These are phyloP conservation scores for Nesidiocoris tenuis DNA, from an alignment of 2,888 invertebrate genomes.

Conservation along the genomic window DNA sequence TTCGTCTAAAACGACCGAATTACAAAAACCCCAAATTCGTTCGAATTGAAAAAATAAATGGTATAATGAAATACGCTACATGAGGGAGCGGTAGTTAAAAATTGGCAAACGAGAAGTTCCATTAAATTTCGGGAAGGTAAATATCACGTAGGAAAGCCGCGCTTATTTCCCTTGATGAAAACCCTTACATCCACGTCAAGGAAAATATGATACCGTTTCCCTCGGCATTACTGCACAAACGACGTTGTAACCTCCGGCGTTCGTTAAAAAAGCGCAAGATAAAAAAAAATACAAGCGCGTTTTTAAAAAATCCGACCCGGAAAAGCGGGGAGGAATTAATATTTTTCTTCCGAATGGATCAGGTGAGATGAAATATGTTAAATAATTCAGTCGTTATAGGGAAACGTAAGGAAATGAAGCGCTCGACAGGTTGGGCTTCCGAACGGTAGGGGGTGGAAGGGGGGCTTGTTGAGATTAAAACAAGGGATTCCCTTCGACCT, in stretches of 20 bases:
- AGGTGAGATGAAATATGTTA: neutral
- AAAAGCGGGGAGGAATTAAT: neutral
- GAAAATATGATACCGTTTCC: too few relatives aligned
- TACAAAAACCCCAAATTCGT: too few relatives aligned
- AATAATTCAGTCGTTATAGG: neutral
- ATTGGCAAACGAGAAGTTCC: too few relatives aligned
- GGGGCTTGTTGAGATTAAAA: slow-evolving; percentile 37
- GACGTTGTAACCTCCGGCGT: neutral
- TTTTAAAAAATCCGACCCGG: neutral
- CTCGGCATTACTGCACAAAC: too few relatives aligned
- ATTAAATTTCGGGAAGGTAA: too few relatives aligned
- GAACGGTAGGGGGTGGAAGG: neutral
- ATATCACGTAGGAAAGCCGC: too few relatives aligned
- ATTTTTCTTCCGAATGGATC: neutral
- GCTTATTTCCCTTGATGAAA: too few relatives aligned
- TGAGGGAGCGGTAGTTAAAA: too few relatives aligned
- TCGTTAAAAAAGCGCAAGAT: neutral
- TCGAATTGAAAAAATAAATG: too few relatives aligned
- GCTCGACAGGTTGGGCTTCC: neutral
- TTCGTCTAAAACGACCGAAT: too few relatives aligned
- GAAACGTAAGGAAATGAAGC: neutral
- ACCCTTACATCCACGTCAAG: too few relatives aligned
- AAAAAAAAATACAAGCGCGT: neutral
- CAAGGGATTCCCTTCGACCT: slow-evolving; percentile 28
- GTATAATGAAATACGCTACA: too few relatives aligned